Percentiles rank a stretch among this genome's conserved stretches.
These are phyloP conservation scores for Syngnathus scovelli DNA, from an alignment of 2,113 vertebrate species.

Conservation along the genomic window DNA sequence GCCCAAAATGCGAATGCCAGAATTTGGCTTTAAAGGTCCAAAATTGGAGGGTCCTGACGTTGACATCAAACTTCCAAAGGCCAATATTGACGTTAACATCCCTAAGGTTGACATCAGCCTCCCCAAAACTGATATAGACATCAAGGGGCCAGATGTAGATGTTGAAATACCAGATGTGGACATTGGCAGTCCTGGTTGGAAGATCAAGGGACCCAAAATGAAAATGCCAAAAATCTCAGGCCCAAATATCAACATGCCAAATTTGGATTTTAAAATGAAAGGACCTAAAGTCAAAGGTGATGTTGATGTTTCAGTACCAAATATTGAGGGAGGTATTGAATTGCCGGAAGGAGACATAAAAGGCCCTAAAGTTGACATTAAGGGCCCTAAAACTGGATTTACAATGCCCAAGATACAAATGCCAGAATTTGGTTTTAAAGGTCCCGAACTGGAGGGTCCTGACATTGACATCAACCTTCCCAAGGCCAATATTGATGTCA, in stretches of 20 bases:
- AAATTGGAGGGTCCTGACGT: constrained; percentile 3
- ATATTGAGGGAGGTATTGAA: constrained; percentile 31
- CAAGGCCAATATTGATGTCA: background rate
- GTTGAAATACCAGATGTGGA: constrained; percentile 5
- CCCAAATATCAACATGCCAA: background rate
- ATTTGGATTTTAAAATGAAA: background rate
- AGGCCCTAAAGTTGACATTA: constrained; percentile 12
- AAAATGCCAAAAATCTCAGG: constrained; percentile 49
- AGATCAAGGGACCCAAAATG: constrained; percentile 42
- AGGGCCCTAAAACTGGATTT: background rate
- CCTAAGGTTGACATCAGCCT: background rate
- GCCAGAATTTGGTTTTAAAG: constrained; percentile 56
- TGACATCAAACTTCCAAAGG: constrained; percentile 7
- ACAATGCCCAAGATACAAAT: constrained; percentile 53
- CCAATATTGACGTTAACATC: background rate
- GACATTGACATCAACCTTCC: constrained; percentile 6
- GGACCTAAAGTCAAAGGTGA: background rate
- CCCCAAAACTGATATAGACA: background rate
- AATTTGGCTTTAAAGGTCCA: constrained; percentile 11
- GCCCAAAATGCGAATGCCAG: background rate
- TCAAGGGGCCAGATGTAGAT: background rate
- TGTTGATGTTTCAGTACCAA: background rate
- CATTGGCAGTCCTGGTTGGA: background rate
- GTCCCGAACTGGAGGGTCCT: constrained; percentile 30
- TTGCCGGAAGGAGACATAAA: background rate